These are phyloP conservation scores for Craterocephalus amniculus DNA, from an alignment of 2,797 vertebrate species.

Conservation along the genomic window DNA sequence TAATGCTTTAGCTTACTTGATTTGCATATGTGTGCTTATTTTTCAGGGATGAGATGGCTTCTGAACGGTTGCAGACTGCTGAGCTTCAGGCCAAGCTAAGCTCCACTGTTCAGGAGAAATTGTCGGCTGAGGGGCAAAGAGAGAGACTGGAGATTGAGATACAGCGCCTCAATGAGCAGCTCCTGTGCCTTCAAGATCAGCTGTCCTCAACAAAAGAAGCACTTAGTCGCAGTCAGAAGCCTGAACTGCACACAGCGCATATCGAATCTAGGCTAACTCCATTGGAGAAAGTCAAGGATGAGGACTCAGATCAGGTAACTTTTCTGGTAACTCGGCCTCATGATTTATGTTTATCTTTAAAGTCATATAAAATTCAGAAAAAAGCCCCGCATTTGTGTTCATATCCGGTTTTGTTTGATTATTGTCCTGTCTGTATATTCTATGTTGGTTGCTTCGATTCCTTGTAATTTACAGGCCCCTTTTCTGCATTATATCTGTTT, in stretches of 20 bases:
- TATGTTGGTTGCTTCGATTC: no score
- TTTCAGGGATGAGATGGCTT: conserved; percentile 76
- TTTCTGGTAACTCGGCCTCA: not conserved
- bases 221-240: conserved; percentile 35
- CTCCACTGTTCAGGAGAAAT: conserved; percentile 67
- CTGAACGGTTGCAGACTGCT: conserved; percentile 66
- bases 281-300: conserved; percentile 63
- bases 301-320: conserved; percentile 81
- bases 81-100: conserved; percentile 76
- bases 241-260: conserved; percentile 26
- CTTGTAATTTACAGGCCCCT: no score
- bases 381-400: not conserved
- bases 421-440: no score
- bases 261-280: conserved; percentile 47
- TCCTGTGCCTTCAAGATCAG: conserved; percentile 64
- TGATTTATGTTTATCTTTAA: no score
- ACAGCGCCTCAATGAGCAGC: conserved; percentile 64
- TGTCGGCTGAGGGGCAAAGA: conserved; percentile 65
- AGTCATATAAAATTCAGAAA: not conserved
- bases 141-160: conserved; percentile 72
- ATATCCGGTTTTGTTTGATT: no score
- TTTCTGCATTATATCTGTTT: no score
- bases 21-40: conserved; percentile 40
- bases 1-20: conserved; percentile 1
- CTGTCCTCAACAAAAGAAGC: conserved; percentile 62